phyloP scores from a whole-genome alignment of 2,888 invertebrate genomes.

The Agrochola litura region DNA sequence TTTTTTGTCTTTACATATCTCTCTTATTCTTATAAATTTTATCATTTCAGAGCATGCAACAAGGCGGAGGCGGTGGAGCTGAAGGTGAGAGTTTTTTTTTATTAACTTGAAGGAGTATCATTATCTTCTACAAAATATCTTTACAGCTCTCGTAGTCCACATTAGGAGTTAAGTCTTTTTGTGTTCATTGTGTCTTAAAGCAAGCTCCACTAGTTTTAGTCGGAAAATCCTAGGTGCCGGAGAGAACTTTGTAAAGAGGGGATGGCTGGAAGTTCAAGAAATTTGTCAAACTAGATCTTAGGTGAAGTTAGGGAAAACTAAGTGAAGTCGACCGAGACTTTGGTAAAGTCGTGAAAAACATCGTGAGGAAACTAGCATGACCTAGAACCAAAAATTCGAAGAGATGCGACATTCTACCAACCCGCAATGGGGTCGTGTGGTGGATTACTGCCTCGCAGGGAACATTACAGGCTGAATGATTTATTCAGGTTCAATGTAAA shows the following conservation, averaged over 20 bases:
- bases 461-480: too few relatives aligned
- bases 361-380: background rate
- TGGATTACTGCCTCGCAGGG: too few relatives aligned
- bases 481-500: too few relatives aligned
- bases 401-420: too few relatives aligned
- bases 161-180: background rate
- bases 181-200: background rate
- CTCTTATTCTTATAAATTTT: background rate
- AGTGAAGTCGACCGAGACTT: background rate
- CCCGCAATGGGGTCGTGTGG: too few relatives aligned
- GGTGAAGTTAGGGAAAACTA: background rate
- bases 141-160: background rate
- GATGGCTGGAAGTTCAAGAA: background rate
- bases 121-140: background rate
- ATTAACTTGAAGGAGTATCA: background rate
- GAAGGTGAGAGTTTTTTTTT: slow-evolving; percentile 10
- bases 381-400: too few relatives aligned
- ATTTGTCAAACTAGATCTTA: background rate
- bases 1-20: too few relatives aligned
- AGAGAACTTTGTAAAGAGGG: background rate
- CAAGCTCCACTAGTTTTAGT: background rate
- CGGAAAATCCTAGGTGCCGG: background rate
- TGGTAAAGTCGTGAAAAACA: too few relatives aligned
- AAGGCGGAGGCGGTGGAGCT: slow-evolving; percentile 21
- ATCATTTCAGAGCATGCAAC: slow-evolving; percentile 58